These are phyloP conservation scores for Rosalia funebris DNA, from an alignment of 2,888 invertebrate genomes.

Conservation along the genomic window DNA sequence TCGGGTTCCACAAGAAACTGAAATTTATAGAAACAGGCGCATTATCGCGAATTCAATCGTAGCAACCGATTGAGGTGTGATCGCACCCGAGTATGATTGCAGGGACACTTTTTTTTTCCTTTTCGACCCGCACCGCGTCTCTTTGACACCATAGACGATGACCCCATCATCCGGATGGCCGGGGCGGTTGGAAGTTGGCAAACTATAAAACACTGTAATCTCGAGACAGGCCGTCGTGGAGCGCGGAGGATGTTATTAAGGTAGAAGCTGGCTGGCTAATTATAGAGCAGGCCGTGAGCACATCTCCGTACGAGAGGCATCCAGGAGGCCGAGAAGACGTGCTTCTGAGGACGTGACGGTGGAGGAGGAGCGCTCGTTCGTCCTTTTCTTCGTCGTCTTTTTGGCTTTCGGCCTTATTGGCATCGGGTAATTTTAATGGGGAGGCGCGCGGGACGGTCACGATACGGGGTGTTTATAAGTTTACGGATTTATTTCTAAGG, in stretches of 20 bases:
- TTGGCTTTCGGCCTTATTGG: too few relatives aligned
- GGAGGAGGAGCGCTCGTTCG: conserved; percentile 50
- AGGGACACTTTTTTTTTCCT: too few relatives aligned
- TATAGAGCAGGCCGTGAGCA: conserved; percentile 50
- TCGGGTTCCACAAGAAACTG: too few relatives aligned
- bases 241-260: conserved; percentile 54
- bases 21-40: too few relatives aligned
- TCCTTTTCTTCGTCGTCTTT: conserved; percentile 20
- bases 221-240: conserved; percentile 30
- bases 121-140: too few relatives aligned
- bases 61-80: too few relatives aligned
- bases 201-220: conserved; percentile 44
- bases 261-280: conserved; percentile 58
- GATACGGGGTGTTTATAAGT: too few relatives aligned
- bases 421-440: too few relatives aligned
- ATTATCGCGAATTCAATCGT: too few relatives aligned
- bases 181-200: conserved; percentile 38
- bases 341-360: conserved; percentile 60
- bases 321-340: conserved; percentile 57
- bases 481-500: too few relatives aligned
- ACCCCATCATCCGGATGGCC: conserved; percentile 24
- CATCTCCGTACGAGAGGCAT: conserved; percentile 39
- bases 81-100: too few relatives aligned
- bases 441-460: too few relatives aligned
- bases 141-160: conserved; percentile 37